Conservation (phyloP, 2,113 vertebrate species). For the Oophaga pumilio region DNA sequence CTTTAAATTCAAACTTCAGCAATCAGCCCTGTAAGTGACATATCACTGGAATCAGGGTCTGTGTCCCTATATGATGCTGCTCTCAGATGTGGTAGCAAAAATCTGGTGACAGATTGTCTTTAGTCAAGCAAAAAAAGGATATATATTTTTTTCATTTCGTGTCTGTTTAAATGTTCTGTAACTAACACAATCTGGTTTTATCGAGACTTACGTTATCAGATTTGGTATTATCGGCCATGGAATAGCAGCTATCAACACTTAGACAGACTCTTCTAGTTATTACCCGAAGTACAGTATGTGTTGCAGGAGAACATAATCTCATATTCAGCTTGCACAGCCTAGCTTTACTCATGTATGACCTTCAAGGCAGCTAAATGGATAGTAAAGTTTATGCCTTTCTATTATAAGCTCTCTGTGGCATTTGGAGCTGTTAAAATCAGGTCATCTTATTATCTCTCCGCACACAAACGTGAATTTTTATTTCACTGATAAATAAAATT, state of each 20-base stretch:
- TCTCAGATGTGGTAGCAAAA: too few species aligned
- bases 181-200: background rate
- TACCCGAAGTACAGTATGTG: conserved; percentile 10
- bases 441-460: conserved; percentile 21
- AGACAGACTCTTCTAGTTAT: background rate
- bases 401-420: conserved; percentile 15
- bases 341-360: conserved; percentile 39
- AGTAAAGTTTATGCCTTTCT: conserved; percentile 36
- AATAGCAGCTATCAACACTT: conserved; percentile 18
- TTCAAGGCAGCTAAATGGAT: conserved; percentile 42
- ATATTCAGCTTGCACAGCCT: conserved; percentile 17
- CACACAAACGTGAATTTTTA: background rate
- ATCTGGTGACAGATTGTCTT: too few species aligned
- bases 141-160: background rate
- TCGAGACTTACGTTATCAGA: background rate
- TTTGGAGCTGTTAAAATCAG: conserved; percentile 17
- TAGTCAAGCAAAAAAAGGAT: background rate
- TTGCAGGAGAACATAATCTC: conserved; percentile 5
- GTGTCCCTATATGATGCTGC: too few species aligned
- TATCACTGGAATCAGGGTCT: too few species aligned
- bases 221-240: background rate
- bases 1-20: too few species aligned
- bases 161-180: background rate
- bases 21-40: too few species aligned
- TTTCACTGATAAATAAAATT: background rate